Evolutionary conservation across 1,140 invertebrate species (phyloP), one percentile per base, ranked within the genome.

Genomic region (Pogonomyrmex californicus): DNA sequence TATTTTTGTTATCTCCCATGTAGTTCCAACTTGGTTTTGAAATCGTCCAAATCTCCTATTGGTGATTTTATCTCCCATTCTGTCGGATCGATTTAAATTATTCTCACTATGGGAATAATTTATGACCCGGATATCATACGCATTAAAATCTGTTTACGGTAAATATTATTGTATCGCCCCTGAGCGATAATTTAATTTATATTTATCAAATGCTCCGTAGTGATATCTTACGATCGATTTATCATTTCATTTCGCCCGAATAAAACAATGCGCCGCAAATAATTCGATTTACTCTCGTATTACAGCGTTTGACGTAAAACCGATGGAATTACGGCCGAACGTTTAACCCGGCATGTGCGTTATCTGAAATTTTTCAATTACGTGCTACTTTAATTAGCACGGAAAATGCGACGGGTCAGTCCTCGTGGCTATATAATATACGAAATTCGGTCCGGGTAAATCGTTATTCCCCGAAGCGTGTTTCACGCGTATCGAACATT

Each of bases 301-400:
- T 83, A 83, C 54, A 14, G n/a, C 54, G 79, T 41, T 73, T 83
- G 79, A 83, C 79, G 30, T 83, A 47, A 83, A 83, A 83, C 44
- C 79, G 68, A 75, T 83, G 68, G 68, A 75, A 60, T 83, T 83
- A 83, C 68, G 66, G 68, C 17, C 30, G 66, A 75, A 17, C 68
- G 79, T 75, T 83, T 75, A 73, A 83, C 68, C 68, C 44, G 68
- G 54, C 30, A 75, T 49, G 79, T 62, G 68, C 66, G 54, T 83
- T 75, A 75, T 83, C 54, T 38, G 81, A 89, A 88, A 86, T 88
- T 89, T 89, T 89, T 89, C 87, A 89, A 89, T 88, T 88, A 86
- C 51, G 65, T 49, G 68, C 65, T 56, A 54, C 56, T 88, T 86
- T 89, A 86, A 89, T 89, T 88, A 85, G 82, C 66, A 58, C 81